Evolutionary conservation across 2,113 vertebrate species (phyloP), one percentile per base, ranked within the genome.

Genomic region (Pao palembangensis): DNA sequence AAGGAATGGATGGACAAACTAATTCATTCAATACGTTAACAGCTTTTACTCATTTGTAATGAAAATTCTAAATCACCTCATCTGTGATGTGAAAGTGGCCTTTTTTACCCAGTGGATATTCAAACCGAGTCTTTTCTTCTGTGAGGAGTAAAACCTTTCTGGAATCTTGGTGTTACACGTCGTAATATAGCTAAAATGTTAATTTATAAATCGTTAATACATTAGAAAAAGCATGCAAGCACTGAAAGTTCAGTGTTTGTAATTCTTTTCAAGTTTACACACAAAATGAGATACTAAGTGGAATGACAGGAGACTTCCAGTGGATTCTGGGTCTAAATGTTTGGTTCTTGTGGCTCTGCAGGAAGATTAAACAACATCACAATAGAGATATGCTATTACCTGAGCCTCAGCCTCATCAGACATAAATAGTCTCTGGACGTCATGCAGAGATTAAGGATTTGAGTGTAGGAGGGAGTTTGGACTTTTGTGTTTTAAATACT

Each of bases 31-130:
- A 28, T 52, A 42, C 76, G 79, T 84, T 84, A 85, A 67, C 8
- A 43, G 78, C 62, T 67, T 79, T 86, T 83, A 67, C 80, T 85
- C 71, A 78, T 73, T 54, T 61, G 51, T 80, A 84, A 85, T 78
- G 81, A 85, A 86, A 85, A 85, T 83, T 83, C 79, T 79, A 81
- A 79, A 80, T 57, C 13, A 12, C 51, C 48, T 55, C 65, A 81
- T 81, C 51, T 66, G 64, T 81, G 41, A 59, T 1, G 11, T 59
- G 51, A 72, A 69, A 41, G 69, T 69, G 52, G 18, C 63, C 63
- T 80, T 75, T 52, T 21, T 55, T 43, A 74, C 49, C 14, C n/a
- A 47, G 15, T 47, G 15, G 25, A 61, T 42, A 53, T 28, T 66
- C 51, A 43, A 42, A 18, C 67, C 53, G 41, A 50, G 60, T 65